These are phyloP conservation scores for Montipora capricornis DNA, from an alignment of 64 coral and sea anemone species.

Conservation along the genomic window DNA sequence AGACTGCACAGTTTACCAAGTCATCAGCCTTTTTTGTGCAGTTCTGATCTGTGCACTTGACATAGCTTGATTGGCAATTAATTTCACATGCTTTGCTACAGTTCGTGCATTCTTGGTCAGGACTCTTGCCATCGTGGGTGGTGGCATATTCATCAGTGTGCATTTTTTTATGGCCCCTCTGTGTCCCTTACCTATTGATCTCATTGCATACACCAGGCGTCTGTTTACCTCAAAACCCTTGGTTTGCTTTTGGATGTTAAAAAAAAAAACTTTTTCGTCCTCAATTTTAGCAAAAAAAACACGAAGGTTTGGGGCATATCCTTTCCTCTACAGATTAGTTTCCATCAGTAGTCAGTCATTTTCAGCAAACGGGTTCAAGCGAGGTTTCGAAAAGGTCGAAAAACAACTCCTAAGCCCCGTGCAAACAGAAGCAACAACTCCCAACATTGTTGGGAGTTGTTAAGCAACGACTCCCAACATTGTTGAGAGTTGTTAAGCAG, in stretches of 20 bases:
- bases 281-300: constrained; percentile 34
- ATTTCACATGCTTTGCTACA: background rate
- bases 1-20: constrained; percentile 11
- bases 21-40: background rate
- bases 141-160: constrained; percentile 63
- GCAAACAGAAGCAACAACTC: too few relatives aligned
- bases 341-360: background rate
- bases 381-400: too few relatives aligned
- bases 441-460: too few relatives aligned
- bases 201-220: constrained; percentile 54
- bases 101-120: background rate
- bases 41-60: background rate
- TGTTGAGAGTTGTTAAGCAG: too few relatives aligned
- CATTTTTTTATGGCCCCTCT: constrained; percentile 61
- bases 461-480: too few relatives aligned
- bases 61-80: constrained; percentile 18
- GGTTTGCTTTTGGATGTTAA: constrained; percentile 33
- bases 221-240: constrained; percentile 33
- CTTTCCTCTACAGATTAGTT: background rate
- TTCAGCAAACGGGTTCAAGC: too few relatives aligned
- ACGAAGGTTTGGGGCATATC: constrained; percentile 23
- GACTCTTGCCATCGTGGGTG: constrained; percentile 31
- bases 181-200: constrained; percentile 52
- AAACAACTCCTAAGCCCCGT: too few relatives aligned
- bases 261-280: constrained; percentile 20